phyloP scores from a whole-genome alignment of 2,888 invertebrate species.

The Eilema depressum region DNA sequence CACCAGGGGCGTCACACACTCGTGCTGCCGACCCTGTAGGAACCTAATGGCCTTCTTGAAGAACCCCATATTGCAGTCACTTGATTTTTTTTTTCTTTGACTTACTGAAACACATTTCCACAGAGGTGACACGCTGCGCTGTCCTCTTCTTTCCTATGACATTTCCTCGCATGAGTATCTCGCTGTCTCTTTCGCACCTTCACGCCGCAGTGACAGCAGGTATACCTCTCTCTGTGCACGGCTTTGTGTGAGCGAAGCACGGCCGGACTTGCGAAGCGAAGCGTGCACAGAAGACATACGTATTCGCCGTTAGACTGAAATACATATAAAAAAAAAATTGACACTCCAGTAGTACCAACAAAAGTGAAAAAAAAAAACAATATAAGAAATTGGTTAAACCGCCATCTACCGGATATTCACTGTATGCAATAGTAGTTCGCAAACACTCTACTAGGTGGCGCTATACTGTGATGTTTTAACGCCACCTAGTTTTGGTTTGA shows the following conservation, averaged over 20 bases:
- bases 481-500: too few relatives aligned
- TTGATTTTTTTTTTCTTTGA: too few relatives aligned
- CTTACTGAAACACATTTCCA: slow-evolving; percentile 67
- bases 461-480: too few relatives aligned
- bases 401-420: too few relatives aligned
- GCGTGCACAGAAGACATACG: slow-evolving; percentile 67
- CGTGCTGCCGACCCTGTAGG: too few relatives aligned
- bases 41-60: too few relatives aligned
- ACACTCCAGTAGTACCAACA: too few relatives aligned
- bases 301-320: slow-evolving; percentile 78
- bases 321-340: not conserved
- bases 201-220: slow-evolving; percentile 52
- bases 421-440: too few relatives aligned
- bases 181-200: slow-evolving; percentile 45
- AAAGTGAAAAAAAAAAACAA: too few relatives aligned
- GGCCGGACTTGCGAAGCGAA: slow-evolving; percentile 71
- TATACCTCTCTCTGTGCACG: slow-evolving; percentile 62
- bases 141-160: slow-evolving; percentile 21
- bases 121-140: slow-evolving; percentile 49
- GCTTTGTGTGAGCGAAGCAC: slow-evolving; percentile 65
- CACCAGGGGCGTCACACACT: too few relatives aligned
- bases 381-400: not conserved
- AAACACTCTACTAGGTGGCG: too few relatives aligned
- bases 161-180: slow-evolving; percentile 52
- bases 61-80: too few relatives aligned